Evolutionary conservation across 2,797 vertebrate species (phyloP), one percentile per base, ranked within the genome.

Genomic region (Rhinella marina): DNA sequence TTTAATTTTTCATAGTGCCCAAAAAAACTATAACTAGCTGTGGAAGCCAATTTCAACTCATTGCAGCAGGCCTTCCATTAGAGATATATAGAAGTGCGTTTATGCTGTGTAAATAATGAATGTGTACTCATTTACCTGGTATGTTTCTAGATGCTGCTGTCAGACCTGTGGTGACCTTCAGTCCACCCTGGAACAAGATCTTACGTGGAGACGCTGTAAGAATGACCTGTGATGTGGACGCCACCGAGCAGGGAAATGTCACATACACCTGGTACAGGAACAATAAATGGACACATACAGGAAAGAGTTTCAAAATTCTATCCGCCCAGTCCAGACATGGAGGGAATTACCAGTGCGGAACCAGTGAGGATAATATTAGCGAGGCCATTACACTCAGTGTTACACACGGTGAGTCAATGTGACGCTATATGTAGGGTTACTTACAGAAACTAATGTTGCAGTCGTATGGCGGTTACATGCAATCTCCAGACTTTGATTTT

Each of bases 181-280:
- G 7, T 23, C 29, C 78, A 21, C 11, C 21, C 57, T 81, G 78
- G 57, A 61, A 81, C 25, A 81, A 41, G 78, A 81, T 81, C 17
- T 27, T 23, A 21, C 0, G 0, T 23, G 78, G 27, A 32, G 27
- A 81, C 0, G 32, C 57, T 32, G 21, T 62, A 32, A 41, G 19
- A 32, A 81, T 81, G 78, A 59, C 7, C 57, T 81, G 78, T 62
- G 17, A 81, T 11, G 57, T 81, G 78, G 78, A 61, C 27, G 17
- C 17, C 2, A 10, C 27, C 12, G 57, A 21, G 23, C 17, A 52
- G 32, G 73, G 73, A 21, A 7, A 41, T 12, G 9, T 9, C 9
- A n/a, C 27, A 11, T 25, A 57, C 1, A 32, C 17, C 56, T 81
- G 78, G 56, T 81, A 81, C 57, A 25, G 13, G 19, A 61, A 61